These are phyloP conservation scores for Polyommatus iphigenia DNA, from an alignment of 2,888 invertebrate species.

Conservation along the genomic window DNA sequence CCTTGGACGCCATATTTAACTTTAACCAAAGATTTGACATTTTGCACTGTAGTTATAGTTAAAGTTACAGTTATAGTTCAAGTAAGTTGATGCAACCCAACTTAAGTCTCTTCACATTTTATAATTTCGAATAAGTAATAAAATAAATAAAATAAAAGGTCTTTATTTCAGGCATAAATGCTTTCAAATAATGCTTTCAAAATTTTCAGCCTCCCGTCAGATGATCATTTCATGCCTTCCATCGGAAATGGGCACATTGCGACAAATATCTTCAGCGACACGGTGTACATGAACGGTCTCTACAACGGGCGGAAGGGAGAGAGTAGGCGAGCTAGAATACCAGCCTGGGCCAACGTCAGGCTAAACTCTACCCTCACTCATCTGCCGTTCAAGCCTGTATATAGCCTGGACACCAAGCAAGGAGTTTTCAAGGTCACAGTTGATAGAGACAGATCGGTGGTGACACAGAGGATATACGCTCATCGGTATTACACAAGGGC, in stretches of 20 bases:
- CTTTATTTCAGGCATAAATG: too few species aligned
- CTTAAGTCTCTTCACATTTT: too few species aligned
- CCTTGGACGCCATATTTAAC: too few species aligned
- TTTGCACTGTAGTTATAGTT: too few species aligned
- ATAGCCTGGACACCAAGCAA: slow-evolving; percentile 69
- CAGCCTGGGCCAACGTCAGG: slow-evolving; percentile 80
- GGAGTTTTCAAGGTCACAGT: slow-evolving; percentile 73
- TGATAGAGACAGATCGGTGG: slow-evolving; percentile 69
- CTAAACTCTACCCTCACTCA: slow-evolving; percentile 70
- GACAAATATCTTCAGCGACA: slow-evolving; percentile 79
- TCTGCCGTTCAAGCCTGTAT: slow-evolving; percentile 61
- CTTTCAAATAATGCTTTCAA: neutral
- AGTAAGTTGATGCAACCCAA: too few species aligned
- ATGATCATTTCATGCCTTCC: slow-evolving; percentile 80
- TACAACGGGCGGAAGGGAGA: slow-evolving; percentile 79
- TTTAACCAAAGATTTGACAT: too few species aligned
- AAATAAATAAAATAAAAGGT: too few species aligned
- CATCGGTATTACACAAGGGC: slow-evolving; percentile 74
- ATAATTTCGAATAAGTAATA: too few species aligned
- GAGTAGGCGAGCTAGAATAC: slow-evolving; percentile 81
- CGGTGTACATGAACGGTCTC: slow-evolving; percentile 81
- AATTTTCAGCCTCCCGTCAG: slow-evolving; percentile 72
- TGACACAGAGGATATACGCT: slow-evolving; percentile 72
- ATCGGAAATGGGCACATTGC: slow-evolving; percentile 82
- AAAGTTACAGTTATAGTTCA: too few species aligned